Evolutionary conservation across 2,888 invertebrate species (phyloP).

Genomic region (Dicyrtomina minuta): DNA sequence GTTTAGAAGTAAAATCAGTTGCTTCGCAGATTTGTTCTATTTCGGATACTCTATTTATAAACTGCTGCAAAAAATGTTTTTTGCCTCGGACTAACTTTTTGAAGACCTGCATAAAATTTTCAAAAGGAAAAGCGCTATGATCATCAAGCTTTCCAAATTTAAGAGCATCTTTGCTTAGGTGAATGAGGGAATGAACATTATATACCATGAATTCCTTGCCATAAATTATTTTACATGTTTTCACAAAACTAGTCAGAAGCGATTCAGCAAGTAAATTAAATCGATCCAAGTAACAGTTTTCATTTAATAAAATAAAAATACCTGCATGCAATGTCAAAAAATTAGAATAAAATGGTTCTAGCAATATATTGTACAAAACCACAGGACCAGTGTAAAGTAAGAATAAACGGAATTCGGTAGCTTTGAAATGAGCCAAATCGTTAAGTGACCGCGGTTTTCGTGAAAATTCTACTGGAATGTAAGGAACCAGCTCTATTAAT

Average conservation of each 20-base stretch:
- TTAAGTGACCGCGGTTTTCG: slow-evolving; percentile 31
- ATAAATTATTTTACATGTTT: background rate
- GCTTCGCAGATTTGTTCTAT: background rate
- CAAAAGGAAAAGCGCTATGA: background rate
- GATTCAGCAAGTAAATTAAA: background rate
- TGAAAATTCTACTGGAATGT: slow-evolving; percentile 23
- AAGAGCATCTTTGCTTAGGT: background rate
- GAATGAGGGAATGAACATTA: slow-evolving; percentile 3
- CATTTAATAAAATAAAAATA: slow-evolving; percentile 5
- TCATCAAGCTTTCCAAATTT: background rate
- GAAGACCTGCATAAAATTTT: slow-evolving; percentile 14
- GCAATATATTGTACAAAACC: slow-evolving; percentile 17
- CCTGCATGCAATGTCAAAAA: slow-evolving; percentile 12
- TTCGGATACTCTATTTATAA: background rate
- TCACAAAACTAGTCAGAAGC: background rate
- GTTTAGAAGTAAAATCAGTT: background rate
- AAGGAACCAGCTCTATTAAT: slow-evolving; percentile 5
- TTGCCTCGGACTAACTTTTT: background rate
- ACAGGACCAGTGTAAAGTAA: slow-evolving; percentile 29
- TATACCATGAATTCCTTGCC: background rate
- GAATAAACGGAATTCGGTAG: slow-evolving; percentile 37
- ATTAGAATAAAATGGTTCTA: slow-evolving; percentile 11
- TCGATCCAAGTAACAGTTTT: background rate
- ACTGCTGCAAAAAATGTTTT: background rate
- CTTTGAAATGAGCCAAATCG: slow-evolving; percentile 28